Evolutionary conservation across 2,888 invertebrate genomes (phyloP).

Genomic region (Tenthredo mesomela): DNA sequence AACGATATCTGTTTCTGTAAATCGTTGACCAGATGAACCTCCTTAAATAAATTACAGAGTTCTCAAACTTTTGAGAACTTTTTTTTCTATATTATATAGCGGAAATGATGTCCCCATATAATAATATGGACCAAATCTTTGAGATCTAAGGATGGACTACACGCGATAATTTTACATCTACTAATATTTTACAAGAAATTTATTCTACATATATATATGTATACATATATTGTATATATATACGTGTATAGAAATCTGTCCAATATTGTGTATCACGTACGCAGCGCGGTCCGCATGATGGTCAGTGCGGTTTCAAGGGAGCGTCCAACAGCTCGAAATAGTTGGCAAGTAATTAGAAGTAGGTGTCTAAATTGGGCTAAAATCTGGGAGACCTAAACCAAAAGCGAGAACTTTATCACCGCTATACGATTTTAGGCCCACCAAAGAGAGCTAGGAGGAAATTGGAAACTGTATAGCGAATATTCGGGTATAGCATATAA

Average conservation of each 20-base stretch:
- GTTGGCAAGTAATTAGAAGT: conserved; percentile 45
- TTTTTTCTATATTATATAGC: too few relatives aligned
- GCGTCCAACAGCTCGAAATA: conserved; percentile 14
- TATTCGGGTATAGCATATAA: background rate
- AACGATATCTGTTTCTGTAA: too few relatives aligned
- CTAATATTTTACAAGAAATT: too few relatives aligned
- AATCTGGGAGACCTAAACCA: conserved; percentile 19
- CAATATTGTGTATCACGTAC: conserved; percentile 10
- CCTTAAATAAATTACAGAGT: too few relatives aligned
- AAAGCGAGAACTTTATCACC: conserved; percentile 7
- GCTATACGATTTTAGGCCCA: background rate
- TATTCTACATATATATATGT: background rate
- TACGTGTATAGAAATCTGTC: background rate
- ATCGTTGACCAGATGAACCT: too few relatives aligned
- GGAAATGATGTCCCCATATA: too few relatives aligned
- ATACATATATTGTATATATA: background rate
- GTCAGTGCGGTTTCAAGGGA: conserved; percentile 35
- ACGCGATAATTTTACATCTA: too few relatives aligned
- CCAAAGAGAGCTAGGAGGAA: background rate
- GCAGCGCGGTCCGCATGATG: conserved; percentile 23
- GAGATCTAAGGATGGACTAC: too few relatives aligned
- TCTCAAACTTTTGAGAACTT: too few relatives aligned
- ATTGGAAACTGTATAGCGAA: background rate
- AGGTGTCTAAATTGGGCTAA: background rate
- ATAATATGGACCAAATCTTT: too few relatives aligned